Evolutionary conservation across 2,888 invertebrate genomes (phyloP).

Genomic region (Cantharis lateralis): DNA sequence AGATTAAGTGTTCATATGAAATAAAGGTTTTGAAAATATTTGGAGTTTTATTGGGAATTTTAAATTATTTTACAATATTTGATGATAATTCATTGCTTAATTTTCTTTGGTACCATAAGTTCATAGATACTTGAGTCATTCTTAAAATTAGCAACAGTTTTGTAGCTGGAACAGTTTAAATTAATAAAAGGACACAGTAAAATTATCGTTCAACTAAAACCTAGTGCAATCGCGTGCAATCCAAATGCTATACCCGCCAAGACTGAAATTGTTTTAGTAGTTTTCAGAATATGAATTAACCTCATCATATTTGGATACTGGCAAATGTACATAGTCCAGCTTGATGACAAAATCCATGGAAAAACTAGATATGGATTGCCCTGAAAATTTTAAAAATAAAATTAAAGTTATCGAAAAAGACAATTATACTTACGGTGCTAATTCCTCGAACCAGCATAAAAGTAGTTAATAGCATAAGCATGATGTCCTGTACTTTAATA

Average conservation of each 20-base stretch:
- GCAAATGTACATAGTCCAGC: constrained; percentile 47
- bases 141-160: constrained; percentile 43
- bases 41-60: not conserved
- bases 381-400: constrained; percentile 26
- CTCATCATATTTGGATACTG: constrained; percentile 44
- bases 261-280: constrained; percentile 34
- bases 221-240: constrained; percentile 37
- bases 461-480: constrained; percentile 42
- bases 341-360: constrained; percentile 47
- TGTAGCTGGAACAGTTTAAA: constrained; percentile 38
- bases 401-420: not conserved
- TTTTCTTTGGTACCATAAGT: constrained; percentile 49
- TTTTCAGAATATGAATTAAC: constrained; percentile 41
- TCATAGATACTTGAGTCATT: constrained; percentile 44
- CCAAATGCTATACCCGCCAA: constrained; percentile 43
- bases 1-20: not conserved
- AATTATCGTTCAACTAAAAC: constrained; percentile 21
- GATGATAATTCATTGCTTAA: constrained; percentile 42
- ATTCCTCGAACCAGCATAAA: constrained; percentile 46
- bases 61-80: not conserved
- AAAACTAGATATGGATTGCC: constrained; percentile 40
- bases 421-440: constrained; percentile 19
- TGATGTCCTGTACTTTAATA: constrained; percentile 45
- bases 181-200: not conserved
- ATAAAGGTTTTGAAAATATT: not conserved